phyloP scores from a whole-genome alignment of 2,888 invertebrate species.

The Leucoptera coffeella region DNA sequence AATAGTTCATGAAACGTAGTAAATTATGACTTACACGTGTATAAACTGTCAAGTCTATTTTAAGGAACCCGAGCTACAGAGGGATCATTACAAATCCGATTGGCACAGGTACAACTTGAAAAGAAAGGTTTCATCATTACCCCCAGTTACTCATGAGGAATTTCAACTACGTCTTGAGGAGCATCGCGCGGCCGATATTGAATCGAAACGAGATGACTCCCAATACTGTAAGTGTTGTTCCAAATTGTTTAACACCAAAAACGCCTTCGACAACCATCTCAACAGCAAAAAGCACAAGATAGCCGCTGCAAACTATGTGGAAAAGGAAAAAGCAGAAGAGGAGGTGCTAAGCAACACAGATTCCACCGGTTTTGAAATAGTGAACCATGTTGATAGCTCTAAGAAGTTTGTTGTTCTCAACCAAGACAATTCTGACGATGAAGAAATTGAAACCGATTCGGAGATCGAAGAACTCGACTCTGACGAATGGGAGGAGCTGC shows the following conservation, averaged over 20 bases:
- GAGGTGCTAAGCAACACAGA: conserved; percentile 26
- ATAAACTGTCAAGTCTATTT: conserved; percentile 89
- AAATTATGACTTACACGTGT: no score
- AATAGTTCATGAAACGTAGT: no score
- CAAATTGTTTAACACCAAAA: conserved; percentile 77
- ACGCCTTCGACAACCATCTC: conserved; percentile 84
- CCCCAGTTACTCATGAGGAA: conserved; percentile 80
- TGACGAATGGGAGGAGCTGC: conserved; percentile 69
- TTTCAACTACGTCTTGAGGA: conserved; percentile 73
- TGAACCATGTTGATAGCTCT: conserved; percentile 13
- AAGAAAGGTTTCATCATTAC: conserved; percentile 80
- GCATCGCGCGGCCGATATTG: conserved; percentile 54
- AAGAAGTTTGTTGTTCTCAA: conserved; percentile 35
- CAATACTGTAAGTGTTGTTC: conserved; percentile 72
- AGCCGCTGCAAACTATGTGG: conserved; percentile 20
- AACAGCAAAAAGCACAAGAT: conserved; percentile 85
- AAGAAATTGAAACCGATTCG: conserved; percentile 34
- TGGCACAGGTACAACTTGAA: conserved; percentile 97
- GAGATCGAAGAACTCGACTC: conserved; percentile 62
- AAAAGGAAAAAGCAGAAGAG: conserved; percentile 14
- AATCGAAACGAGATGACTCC: conserved; percentile 31
- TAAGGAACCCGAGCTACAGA: conserved; percentile 72
- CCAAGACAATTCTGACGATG: conserved; percentile 23
- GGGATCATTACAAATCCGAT: conserved; percentile 90
- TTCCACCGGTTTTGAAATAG: conserved; percentile 33